Percentiles rank a stretch among this genome's conserved stretches.
Conservation (phyloP, 2,113 vertebrate species). For the Hyperopisus bebe region DNA sequence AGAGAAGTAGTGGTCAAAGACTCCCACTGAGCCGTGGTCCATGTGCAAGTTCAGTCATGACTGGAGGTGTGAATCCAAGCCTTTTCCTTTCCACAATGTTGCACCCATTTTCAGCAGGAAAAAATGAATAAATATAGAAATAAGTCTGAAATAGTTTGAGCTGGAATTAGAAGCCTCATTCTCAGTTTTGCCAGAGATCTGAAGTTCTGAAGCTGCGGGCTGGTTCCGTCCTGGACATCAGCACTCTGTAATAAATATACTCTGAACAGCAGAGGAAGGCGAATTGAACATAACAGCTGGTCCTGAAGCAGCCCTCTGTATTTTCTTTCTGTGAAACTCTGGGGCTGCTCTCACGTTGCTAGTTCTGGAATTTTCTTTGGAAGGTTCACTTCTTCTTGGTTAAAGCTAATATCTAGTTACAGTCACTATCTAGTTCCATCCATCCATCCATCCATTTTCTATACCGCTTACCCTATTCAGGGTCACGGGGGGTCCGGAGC, state of each 20-base stretch:
- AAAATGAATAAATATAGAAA: slow-evolving; percentile 13
- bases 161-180: slow-evolving; percentile 10
- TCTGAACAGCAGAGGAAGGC: slow-evolving; percentile 41
- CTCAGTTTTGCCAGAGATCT: slow-evolving; percentile 36
- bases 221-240: slow-evolving; percentile 16
- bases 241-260: slow-evolving; percentile 35
- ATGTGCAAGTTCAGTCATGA: neutral
- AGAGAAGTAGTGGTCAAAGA: neutral
- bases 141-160: slow-evolving; percentile 10
- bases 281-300: slow-evolving; percentile 43
- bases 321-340: slow-evolving; percentile 42
- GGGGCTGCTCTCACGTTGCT: slow-evolving; percentile 43
- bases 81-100: neutral
- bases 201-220: slow-evolving; percentile 28
- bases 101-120: slow-evolving; percentile 7
- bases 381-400: slow-evolving; percentile 28
- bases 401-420: neutral
- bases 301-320: slow-evolving; percentile 22
- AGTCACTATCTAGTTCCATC: neutral
- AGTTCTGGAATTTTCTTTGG: slow-evolving; percentile 44
- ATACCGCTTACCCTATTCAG: neutral
- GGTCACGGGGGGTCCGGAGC: neutral
- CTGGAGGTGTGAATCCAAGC: neutral
- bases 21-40: neutral
- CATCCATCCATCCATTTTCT: neutral